Percentiles rank a stretch among this genome's conserved stretches.
These are phyloP conservation scores for Stomatorhinus walkeri DNA, from an alignment of 2,797 vertebrate species.

Conservation along the genomic window DNA sequence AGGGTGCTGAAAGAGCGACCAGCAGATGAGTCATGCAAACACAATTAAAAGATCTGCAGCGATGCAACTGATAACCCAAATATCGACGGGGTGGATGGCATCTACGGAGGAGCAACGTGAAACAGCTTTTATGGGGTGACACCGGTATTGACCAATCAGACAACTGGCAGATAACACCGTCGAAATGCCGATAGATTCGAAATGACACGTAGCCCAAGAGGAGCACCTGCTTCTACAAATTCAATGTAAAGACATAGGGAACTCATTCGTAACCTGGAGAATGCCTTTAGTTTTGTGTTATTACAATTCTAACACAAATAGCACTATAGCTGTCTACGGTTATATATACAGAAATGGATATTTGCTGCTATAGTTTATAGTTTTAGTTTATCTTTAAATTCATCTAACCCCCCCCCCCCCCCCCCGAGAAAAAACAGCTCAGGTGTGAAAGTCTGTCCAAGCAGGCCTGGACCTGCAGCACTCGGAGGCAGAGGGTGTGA, in stretches of 20 bases:
- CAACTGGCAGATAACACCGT: slow-evolving; percentile 5
- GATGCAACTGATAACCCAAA: slow-evolving; percentile 39
- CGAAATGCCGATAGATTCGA: background rate
- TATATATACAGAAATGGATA: background rate
- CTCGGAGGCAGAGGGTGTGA: background rate
- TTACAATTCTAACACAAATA: background rate
- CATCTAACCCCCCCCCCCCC: background rate
- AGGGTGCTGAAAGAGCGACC: slow-evolving; percentile 23
- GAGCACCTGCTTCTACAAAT: background rate
- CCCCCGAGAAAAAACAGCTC: background rate
- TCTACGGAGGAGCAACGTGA: slow-evolving; percentile 33
- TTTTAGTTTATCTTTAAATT: background rate
- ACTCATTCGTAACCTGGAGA: background rate
- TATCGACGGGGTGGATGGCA: slow-evolving; percentile 23
- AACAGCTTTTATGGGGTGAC: background rate
- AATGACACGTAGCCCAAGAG: background rate
- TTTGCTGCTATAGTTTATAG: background rate
- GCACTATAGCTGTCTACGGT: background rate
- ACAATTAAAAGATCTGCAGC: slow-evolving; percentile 39
- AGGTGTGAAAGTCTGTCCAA: background rate
- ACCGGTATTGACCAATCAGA: slow-evolving; percentile 13
- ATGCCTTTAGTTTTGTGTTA: background rate
- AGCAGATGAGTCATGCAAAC: background rate
- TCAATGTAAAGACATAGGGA: background rate
- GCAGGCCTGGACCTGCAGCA: background rate